phyloP scores from a whole-genome alignment of 2,888 invertebrate species.

The Andrena bicolor region DNA sequence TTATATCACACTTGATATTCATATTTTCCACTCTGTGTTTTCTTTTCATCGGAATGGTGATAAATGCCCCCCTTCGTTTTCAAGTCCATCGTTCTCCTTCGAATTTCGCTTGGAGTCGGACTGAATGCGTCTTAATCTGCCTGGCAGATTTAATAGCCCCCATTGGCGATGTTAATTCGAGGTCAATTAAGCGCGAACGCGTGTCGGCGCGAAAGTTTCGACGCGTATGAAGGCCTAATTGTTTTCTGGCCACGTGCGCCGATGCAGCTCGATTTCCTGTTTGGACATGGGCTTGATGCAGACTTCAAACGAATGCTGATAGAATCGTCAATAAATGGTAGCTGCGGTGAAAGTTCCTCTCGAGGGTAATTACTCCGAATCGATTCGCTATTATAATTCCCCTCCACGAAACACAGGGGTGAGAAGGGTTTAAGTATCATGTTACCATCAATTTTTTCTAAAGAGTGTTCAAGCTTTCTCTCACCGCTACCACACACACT shows the following conservation, averaged over 20 bases:
- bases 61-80: conserved; percentile 21
- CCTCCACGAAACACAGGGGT: no score
- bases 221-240: conserved; percentile 17
- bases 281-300: not conserved
- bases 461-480: no score
- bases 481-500: no score
- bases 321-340: conserved; percentile 3
- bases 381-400: not conserved
- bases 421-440: no score
- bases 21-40: not conserved
- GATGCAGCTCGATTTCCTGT: conserved; percentile 11
- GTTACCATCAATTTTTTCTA: no score
- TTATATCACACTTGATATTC: conserved; percentile 11
- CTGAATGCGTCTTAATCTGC: conserved; percentile 20
- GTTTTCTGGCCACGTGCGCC: conserved; percentile 14
- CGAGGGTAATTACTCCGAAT: not conserved
- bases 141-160: conserved; percentile 41
- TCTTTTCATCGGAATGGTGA: conserved; percentile 10
- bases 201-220: conserved; percentile 23
- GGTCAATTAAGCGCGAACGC: conserved; percentile 50
- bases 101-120: conserved; percentile 18
- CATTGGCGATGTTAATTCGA: conserved; percentile 50
- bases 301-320: conserved; percentile 7
- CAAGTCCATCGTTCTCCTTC: not conserved
- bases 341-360: not conserved